A percentile compares a stretch with the other conserved stretches of the same genome.
Evolutionary conservation across 2,113 vertebrate species (phyloP).

Genomic region (Chloropsis hardwickii): DNA sequence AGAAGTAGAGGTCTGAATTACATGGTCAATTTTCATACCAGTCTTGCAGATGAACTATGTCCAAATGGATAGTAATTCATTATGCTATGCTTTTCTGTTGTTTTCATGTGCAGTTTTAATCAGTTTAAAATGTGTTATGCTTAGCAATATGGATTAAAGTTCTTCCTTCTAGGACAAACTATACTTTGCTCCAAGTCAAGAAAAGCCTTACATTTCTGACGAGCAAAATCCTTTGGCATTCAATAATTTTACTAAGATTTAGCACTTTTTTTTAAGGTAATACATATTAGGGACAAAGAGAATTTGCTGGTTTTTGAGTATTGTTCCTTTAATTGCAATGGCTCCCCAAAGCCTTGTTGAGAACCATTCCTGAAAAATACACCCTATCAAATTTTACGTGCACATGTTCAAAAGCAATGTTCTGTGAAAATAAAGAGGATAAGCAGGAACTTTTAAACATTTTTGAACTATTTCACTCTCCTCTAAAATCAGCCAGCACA

Average conservation of each 20-base stretch:
- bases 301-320: not conserved
- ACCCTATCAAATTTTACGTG: not conserved
- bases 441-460: not conserved
- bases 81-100: not conserved
- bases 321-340: not conserved
- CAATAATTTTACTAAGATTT: not conserved
- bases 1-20: not conserved
- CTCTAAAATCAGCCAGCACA: not conserved
- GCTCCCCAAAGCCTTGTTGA: not conserved
- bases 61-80: not conserved
- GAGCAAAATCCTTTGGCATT: not conserved
- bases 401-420: not conserved
- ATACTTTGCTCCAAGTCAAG: not conserved
- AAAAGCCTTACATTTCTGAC: not conserved
- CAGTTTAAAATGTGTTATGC: not conserved
- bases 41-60: not conserved
- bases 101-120: not conserved
- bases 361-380: not conserved
- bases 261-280: not conserved
- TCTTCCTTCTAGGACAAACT: not conserved
- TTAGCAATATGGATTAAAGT: not conserved
- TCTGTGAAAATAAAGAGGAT: not conserved
- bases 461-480: not conserved
- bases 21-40: not conserved
- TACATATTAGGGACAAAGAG: not conserved